phyloP scores from a whole-genome alignment of 2,888 invertebrate species.

The Diachrysia chrysitis region DNA sequence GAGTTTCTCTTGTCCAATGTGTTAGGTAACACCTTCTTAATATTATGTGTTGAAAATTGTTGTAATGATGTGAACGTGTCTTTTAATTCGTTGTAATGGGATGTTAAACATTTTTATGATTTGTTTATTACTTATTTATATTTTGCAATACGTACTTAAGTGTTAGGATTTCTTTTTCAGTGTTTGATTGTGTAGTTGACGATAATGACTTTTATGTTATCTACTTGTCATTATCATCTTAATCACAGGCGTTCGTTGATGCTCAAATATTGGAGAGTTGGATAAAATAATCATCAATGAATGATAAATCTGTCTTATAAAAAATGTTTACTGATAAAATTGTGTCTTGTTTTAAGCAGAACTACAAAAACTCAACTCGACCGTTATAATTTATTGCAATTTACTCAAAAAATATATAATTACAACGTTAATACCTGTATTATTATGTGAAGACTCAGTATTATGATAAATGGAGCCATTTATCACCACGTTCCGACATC shows the following conservation, averaged over 20 bases:
- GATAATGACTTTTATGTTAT: no score
- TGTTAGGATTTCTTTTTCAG: no score
- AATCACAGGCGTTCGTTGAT: no score
- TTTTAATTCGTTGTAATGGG: neutral
- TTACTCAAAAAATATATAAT: neutral
- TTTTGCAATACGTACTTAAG: no score
- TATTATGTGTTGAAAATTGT: neutral
- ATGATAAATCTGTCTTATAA: no score
- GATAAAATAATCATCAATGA: no score
- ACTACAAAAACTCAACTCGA: neutral
- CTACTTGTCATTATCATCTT: no score
- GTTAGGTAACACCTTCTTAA: neutral
- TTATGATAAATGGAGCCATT: constrained; percentile 37
- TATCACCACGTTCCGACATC: constrained; percentile 45
- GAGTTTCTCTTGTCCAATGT: neutral
- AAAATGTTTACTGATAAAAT: no score
- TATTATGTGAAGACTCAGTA: constrained; percentile 14
- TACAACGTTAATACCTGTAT: neutral
- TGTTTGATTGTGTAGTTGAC: no score
- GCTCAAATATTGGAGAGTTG: no score
- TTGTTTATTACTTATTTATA: neutral
- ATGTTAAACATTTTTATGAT: neutral
- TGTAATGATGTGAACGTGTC: neutral
- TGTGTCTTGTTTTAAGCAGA: no score
- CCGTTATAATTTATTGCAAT: neutral